These are phyloP conservation scores for Psilopogon haemacephalus DNA, from an alignment of 2,113 vertebrate species.

Conservation along the genomic window DNA sequence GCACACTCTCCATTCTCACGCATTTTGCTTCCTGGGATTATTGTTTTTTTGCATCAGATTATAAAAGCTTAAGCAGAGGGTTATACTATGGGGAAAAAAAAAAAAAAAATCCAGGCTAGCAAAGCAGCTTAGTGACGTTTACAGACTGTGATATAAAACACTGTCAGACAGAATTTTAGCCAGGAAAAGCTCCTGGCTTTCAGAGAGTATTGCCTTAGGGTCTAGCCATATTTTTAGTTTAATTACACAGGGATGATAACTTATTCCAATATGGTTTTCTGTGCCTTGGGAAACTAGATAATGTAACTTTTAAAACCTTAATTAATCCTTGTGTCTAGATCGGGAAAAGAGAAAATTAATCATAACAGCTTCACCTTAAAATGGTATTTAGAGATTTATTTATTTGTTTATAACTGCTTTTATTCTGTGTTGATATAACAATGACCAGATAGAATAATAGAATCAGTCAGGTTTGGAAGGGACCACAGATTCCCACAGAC, in stretches of 20 bases:
- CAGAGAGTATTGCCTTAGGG: background rate
- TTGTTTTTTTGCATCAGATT: slow-evolving; percentile 47
- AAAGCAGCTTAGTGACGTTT: slow-evolving; percentile 66
- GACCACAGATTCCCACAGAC: background rate
- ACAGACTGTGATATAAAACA: slow-evolving; percentile 1
- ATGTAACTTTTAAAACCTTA: background rate
- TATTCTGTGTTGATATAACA: background rate
- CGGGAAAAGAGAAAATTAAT: background rate
- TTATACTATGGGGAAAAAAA: background rate
- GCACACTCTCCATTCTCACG: background rate
- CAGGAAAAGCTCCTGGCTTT: slow-evolving; percentile 1
- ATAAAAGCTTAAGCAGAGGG: slow-evolving; percentile 52
- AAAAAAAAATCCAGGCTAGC: background rate
- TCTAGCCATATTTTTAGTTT: slow-evolving; percentile 1
- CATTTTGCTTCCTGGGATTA: slow-evolving; percentile 53
- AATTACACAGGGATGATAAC: background rate
- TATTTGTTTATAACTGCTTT: background rate
- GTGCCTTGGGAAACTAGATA: background rate
- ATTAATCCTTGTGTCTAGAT: background rate
- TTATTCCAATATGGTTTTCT: background rate
- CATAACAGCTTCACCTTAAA: background rate
- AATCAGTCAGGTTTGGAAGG: no score
- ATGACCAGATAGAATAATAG: background rate
- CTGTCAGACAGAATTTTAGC: slow-evolving; percentile 7
- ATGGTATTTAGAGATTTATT: background rate